Evolutionary conservation across 2,113 vertebrate species (phyloP).

Genomic region (Ploceus nigricollis): DNA sequence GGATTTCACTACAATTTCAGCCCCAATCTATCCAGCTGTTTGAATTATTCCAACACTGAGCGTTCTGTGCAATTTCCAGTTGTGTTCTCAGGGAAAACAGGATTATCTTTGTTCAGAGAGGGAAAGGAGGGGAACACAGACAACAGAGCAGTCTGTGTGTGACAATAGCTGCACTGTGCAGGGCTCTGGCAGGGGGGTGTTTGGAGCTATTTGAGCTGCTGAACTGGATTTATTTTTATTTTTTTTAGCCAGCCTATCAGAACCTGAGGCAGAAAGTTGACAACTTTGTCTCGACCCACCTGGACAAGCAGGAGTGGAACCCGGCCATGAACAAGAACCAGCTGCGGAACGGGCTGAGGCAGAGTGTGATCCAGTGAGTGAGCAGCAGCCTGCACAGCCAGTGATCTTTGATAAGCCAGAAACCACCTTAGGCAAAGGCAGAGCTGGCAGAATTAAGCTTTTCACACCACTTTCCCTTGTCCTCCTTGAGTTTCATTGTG

Average conservation of each 20-base stretch:
- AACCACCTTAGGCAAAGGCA: background rate
- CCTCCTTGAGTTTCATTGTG: background rate
- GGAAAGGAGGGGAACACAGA: background rate
- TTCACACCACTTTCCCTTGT: background rate
- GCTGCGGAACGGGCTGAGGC: constrained; percentile 88
- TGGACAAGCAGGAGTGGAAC: constrained; percentile 96
- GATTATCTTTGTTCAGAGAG: background rate
- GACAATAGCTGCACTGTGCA: background rate
- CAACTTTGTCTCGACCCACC: constrained; percentile 92
- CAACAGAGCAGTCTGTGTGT: background rate
- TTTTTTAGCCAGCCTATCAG: constrained; percentile 89
- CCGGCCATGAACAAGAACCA: constrained; percentile 98
- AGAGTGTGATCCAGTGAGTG: constrained; percentile 95
- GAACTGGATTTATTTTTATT: background rate
- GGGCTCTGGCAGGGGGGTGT: background rate
- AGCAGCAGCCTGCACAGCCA: background rate
- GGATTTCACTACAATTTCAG: background rate
- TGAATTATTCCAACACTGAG: background rate
- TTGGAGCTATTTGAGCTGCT: background rate
- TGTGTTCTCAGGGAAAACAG: background rate
- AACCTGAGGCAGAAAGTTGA: constrained; percentile 97
- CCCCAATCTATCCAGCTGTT: background rate
- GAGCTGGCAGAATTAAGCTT: background rate
- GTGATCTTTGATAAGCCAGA: background rate
- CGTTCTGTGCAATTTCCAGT: background rate